phyloP scores from a whole-genome alignment of 1,140 invertebrate species.

The Neodiprion virginianus region DNA sequence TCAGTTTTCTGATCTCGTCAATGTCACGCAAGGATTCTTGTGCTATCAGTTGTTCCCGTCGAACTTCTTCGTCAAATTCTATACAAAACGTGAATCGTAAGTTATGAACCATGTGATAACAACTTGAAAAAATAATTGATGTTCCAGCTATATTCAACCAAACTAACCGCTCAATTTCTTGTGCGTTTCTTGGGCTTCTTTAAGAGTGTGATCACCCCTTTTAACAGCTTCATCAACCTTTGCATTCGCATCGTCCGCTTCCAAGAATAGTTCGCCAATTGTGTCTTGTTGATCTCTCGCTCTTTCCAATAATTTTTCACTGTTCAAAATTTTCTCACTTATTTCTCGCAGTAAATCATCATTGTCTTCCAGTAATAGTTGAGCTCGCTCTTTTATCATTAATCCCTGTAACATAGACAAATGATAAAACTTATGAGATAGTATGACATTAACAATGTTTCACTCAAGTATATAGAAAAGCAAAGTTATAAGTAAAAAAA shows the following conservation, averaged over 20 bases:
- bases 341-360: slow-evolving; percentile 67
- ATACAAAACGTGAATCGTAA: slow-evolving; percentile 32
- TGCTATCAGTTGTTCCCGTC: slow-evolving; percentile 76
- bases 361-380: slow-evolving; percentile 69
- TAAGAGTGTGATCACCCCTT: slow-evolving; percentile 82
- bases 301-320: slow-evolving; percentile 61
- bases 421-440: slow-evolving; percentile 13
- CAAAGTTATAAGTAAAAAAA: slow-evolving; percentile 17
- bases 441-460: slow-evolving; percentile 10
- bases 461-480: slow-evolving; percentile 9
- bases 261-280: slow-evolving; percentile 71
- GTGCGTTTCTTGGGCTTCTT: slow-evolving; percentile 86
- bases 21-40: slow-evolving; percentile 69
- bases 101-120: slow-evolving; percentile 20
- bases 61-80: slow-evolving; percentile 91
- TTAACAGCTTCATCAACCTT: slow-evolving; percentile 83
- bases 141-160: neutral
- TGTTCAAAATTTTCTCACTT: slow-evolving; percentile 63
- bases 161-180: slow-evolving; percentile 79
- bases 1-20: slow-evolving; percentile 63
- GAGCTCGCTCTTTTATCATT: slow-evolving; percentile 72
- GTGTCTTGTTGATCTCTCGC: slow-evolving; percentile 67
- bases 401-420: slow-evolving; percentile 54
- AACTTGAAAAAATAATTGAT: slow-evolving; percentile 13
- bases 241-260: slow-evolving; percentile 74